phyloP scores from a whole-genome alignment of 2,113 vertebrate genomes.

The Tenrec ecaudatus region DNA sequence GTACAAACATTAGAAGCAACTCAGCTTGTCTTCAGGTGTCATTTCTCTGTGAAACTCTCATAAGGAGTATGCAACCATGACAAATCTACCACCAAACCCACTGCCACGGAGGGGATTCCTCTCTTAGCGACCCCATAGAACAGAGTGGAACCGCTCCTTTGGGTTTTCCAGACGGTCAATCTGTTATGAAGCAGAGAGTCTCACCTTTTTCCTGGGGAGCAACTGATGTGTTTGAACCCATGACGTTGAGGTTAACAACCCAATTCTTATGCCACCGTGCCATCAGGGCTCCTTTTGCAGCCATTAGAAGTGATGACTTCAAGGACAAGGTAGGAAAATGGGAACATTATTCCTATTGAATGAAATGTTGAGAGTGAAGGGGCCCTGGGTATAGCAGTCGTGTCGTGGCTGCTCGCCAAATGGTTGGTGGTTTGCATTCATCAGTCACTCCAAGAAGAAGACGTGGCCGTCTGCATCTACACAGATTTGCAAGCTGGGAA shows the following conservation, averaged over 20 bases:
- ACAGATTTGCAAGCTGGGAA: neutral
- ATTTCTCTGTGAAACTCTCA: neutral
- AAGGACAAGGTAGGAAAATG: neutral
- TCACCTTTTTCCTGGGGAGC: too few species aligned
- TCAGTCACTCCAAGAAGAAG: neutral
- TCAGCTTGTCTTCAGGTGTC: neutral
- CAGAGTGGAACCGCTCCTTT: too few species aligned
- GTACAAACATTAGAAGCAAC: slow-evolving; percentile 4
- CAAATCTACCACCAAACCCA: too few species aligned
- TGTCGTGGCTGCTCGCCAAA: neutral
- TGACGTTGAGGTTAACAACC: too few species aligned
- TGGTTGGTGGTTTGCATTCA: neutral
- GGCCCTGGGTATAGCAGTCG: too few species aligned
- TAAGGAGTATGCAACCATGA: too few species aligned
- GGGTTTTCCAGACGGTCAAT: too few species aligned
- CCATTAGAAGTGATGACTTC: neutral
- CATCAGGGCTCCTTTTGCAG: neutral
- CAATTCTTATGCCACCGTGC: too few species aligned
- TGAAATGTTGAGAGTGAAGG: neutral
- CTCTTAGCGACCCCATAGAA: too few species aligned
- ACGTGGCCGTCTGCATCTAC: neutral
- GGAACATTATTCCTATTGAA: slow-evolving; percentile 19
- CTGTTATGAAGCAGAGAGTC: too few species aligned
- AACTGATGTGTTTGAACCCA: too few species aligned
- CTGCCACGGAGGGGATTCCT: too few species aligned